A percentile compares a stretch with the other conserved stretches of the same genome.
phyloP scores from a whole-genome alignment of 2,888 invertebrate genomes.

The Ochlodes sylvanus region DNA sequence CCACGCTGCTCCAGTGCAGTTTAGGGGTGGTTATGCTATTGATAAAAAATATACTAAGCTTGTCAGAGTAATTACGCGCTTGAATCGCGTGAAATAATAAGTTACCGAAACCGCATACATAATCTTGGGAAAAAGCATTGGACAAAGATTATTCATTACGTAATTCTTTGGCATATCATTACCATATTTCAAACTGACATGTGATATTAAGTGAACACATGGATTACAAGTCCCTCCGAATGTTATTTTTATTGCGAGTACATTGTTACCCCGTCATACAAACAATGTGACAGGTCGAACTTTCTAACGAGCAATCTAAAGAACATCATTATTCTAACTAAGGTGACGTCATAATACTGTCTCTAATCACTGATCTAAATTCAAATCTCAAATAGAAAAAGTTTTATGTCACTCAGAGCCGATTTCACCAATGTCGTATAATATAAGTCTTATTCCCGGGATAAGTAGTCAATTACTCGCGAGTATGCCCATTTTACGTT shows the following conservation, averaged over 20 bases:
- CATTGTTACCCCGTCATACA: constrained; percentile 32
- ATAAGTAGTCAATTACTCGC: too few species aligned
- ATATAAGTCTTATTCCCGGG: too few species aligned
- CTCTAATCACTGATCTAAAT: not conserved
- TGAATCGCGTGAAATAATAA: not conserved
- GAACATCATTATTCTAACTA: constrained; percentile 1
- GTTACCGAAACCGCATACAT: not conserved
- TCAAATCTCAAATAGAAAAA: not conserved
- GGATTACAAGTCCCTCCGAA: constrained; percentile 62
- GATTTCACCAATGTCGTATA: too few species aligned
- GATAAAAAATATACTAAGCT: too few species aligned
- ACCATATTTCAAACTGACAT: constrained; percentile 44
- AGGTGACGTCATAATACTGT: not conserved
- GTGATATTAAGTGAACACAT: constrained; percentile 63
- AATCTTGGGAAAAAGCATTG: not conserved
- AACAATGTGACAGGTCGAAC: constrained; percentile 56
- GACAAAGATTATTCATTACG: not conserved
- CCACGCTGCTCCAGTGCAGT: too few species aligned
- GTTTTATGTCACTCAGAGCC: not conserved
- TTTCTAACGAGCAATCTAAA: constrained; percentile 52
- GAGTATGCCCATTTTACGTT: too few species aligned
- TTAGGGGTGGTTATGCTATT: too few species aligned
- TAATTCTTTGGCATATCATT: not conserved
- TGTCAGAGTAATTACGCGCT: too few species aligned
- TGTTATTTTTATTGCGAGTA: constrained; percentile 37